Percentiles rank a stretch among this genome's conserved stretches.
phyloP scores from a whole-genome alignment of 1,140 invertebrate genomes.

The Megalonaias nervosa region DNA sequence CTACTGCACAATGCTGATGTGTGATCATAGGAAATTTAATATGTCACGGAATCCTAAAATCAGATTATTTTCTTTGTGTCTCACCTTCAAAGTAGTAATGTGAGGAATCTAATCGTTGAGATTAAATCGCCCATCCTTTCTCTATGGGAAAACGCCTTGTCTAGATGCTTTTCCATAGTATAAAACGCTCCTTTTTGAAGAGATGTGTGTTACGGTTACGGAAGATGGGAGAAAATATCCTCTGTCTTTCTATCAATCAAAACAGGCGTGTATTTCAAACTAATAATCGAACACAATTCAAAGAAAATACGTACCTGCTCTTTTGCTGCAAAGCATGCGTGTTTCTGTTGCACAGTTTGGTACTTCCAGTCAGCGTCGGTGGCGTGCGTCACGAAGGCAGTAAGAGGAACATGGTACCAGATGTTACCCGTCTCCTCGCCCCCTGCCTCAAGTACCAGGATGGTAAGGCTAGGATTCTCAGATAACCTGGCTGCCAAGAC shows the following conservation, averaged over 20 bases:
- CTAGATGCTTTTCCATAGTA: not conserved
- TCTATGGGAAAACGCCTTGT: not conserved
- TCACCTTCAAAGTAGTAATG: too few species aligned
- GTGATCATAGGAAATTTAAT: too few species aligned
- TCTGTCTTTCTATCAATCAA: not conserved
- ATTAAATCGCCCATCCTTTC: not conserved
- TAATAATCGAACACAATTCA: not conserved
- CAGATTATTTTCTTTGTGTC: too few species aligned
- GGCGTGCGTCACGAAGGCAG: slow-evolving; percentile 29
- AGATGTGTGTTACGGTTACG: not conserved
- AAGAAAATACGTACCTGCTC: slow-evolving; percentile 66
- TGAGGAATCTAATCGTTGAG: too few species aligned
- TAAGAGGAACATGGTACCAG: slow-evolving; percentile 72
- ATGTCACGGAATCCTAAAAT: too few species aligned
- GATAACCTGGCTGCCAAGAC: slow-evolving; percentile 94
- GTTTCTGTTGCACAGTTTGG: slow-evolving; percentile 89
- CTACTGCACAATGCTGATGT: too few species aligned
- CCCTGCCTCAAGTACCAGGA: slow-evolving; percentile 91
- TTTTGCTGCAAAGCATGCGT: slow-evolving; percentile 85
- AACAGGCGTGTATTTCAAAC: not conserved
- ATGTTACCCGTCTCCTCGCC: slow-evolving; percentile 92
- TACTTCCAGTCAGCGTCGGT: slow-evolving; percentile 88
- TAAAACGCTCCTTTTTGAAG: not conserved
- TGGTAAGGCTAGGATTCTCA: slow-evolving; percentile 81
- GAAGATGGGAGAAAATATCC: not conserved